Percentiles rank a stretch among this genome's conserved stretches.
These are phyloP conservation scores for Polyploca ridens DNA, from an alignment of 2,888 invertebrate species.

Conservation along the genomic window DNA sequence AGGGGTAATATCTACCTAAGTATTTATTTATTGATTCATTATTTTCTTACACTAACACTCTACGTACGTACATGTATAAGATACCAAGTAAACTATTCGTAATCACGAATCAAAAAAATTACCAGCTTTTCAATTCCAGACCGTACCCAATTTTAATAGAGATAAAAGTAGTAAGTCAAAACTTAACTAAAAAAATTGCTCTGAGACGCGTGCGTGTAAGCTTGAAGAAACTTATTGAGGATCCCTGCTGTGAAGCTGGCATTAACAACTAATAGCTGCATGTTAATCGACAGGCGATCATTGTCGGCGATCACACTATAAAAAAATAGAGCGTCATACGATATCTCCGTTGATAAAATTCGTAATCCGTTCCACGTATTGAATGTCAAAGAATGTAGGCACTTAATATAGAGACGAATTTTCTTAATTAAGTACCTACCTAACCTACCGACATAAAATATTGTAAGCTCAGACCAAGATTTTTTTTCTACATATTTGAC, in stretches of 20 bases:
- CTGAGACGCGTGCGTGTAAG: constrained; percentile 4
- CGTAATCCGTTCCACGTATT: constrained; percentile 60
- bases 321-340: constrained; percentile 50
- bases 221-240: constrained; percentile 32
- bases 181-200: background rate
- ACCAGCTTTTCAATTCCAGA: background rate
- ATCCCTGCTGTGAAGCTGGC: constrained; percentile 58
- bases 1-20: no score
- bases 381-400: constrained; percentile 26
- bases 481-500: no score
- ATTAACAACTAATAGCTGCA: constrained; percentile 61
- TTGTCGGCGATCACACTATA: constrained; percentile 52
- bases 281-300: constrained; percentile 64
- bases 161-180: background rate
- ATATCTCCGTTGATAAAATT: constrained; percentile 53
- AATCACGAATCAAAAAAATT: no score
- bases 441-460: no score
- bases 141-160: background rate
- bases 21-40: background rate
- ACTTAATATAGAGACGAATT: no score
- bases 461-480: no score
- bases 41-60: background rate
- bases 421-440: no score
- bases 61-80: background rate
- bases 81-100: background rate